Percentiles rank a stretch among this genome's conserved stretches.
Evolutionary conservation across 92 coral and sea anemone species (phyloP).

Genomic region (Phenganax subtilis): DNA sequence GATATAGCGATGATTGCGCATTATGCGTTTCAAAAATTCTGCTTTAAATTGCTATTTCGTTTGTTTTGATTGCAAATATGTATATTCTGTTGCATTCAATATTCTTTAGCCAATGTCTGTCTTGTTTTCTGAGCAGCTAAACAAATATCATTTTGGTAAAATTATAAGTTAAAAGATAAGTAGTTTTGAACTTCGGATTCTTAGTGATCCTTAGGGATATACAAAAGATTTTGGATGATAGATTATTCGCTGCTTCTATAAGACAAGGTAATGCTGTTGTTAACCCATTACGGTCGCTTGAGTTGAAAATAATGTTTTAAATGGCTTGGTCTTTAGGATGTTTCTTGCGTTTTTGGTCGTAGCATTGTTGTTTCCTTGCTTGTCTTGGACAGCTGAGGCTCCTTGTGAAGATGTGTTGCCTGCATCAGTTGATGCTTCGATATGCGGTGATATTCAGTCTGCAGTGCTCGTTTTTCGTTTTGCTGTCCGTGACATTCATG

Average conservation of each 20-base stretch:
- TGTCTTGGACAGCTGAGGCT: not conserved
- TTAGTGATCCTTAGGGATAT: not conserved
- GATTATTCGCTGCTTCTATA: not conserved
- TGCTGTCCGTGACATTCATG: slow-evolving; percentile 28
- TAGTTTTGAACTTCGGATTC: not conserved
- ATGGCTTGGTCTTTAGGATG: slow-evolving; percentile 10
- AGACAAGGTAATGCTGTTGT: not conserved
- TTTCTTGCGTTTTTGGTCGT: not conserved
- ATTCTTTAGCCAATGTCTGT: not conserved
- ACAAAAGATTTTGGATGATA: not conserved
- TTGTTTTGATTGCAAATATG: not conserved
- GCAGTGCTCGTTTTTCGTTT: slow-evolving; percentile 25
- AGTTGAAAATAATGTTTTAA: not conserved
- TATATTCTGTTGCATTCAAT: not conserved
- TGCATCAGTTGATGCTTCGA: slow-evolving; percentile 16
- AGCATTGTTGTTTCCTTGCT: slow-evolving; percentile 10
- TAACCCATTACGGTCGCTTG: not conserved
- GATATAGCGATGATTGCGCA: not conserved
- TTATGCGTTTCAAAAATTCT: not conserved
- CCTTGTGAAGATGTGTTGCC: slow-evolving; percentile 15
- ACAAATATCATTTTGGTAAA: not conserved
- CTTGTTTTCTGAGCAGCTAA: not conserved
- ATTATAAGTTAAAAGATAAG: slow-evolving; percentile 4
- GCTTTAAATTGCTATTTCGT: slow-evolving; percentile 6
- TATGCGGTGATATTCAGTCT: slow-evolving; percentile 29